Base-by-base conservation (phyloP, 2,113 vertebrate genomes). In the Hepsetus odoe region DNA sequence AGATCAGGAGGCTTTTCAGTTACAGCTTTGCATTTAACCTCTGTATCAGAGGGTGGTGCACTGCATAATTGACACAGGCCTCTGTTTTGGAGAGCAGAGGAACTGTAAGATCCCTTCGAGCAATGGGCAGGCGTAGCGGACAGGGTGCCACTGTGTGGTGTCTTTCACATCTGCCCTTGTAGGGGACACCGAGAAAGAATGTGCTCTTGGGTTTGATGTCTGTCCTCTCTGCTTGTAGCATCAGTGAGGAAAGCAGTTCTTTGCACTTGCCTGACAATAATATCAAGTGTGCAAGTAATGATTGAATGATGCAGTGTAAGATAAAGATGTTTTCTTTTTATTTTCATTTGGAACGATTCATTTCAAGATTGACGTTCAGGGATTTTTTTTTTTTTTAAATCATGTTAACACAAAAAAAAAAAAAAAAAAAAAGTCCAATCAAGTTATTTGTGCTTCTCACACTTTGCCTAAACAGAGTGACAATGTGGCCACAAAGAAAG, bases 381-480 rank as follows among this genome's bases (percentile, higher is more conserved):
- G n/a, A 24, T 55, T 3, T 2, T 51, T 51, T 55, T 46, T 30
- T 38, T 62, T 53, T 73, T 26, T 68, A 46, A 7, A 35, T 30
- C 32, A 24, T 66, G 40, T 66, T 33, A 44, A 26, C 22, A 28
- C 38, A 16, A 30, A 6, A 56, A 53, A 38, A 79, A 56, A 20
- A 59, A 62, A 28, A 28, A 20, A 56, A 26, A 79, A 30, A 61
- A 28, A 33, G 32, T n/a, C n/a, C n/a, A n/a, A 69, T 77, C 44
- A 51, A 51, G 16, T 46, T 2, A n/a, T n/a, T 11, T 38, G 26
- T 42, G 10, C 61, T 30, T 58, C 30, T 55, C 32, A 51, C 2
- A 26, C 59, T n/a, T n/a, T 72, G 79, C 90, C 86, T 91, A 87
- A 90, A 76, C 87, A 56, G 24, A 26, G 86, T 5, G 87, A 53